phyloP scores from a whole-genome alignment of 2,888 invertebrate genomes.

The Hydropsyche betteni region DNA sequence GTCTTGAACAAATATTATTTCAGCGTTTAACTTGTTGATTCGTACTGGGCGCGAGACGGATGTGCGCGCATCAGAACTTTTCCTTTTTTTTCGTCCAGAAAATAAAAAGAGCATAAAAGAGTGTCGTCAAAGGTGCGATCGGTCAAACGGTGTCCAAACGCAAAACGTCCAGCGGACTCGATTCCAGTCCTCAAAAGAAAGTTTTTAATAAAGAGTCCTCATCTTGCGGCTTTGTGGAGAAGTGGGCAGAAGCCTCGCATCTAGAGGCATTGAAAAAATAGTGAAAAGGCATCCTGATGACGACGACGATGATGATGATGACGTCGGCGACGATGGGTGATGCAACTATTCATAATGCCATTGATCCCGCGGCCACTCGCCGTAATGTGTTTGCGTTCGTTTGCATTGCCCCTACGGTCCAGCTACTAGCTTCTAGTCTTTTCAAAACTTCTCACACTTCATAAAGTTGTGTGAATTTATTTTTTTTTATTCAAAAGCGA shows the following conservation, averaged over 20 bases:
- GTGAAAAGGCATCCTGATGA: slow-evolving; percentile 31
- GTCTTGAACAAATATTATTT: slow-evolving; percentile 51
- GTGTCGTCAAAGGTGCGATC: not conserved
- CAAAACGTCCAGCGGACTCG: not conserved
- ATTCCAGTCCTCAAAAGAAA: slow-evolving; percentile 31
- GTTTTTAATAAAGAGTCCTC: slow-evolving; percentile 47
- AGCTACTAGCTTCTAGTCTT: slow-evolving; percentile 2
- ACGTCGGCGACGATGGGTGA: slow-evolving; percentile 34
- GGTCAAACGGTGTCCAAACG: not conserved
- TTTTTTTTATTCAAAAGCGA: no score
- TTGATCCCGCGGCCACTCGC: slow-evolving; percentile 46
- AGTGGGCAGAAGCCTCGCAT: slow-evolving; percentile 34
- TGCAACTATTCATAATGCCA: slow-evolving; percentile 48
- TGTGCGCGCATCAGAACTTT: not conserved
- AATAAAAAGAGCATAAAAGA: not conserved
- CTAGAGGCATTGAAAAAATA: slow-evolving; percentile 23
- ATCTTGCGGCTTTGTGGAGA: slow-evolving; percentile 39
- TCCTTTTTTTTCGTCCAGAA: slow-evolving; percentile 1
- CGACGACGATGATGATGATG: slow-evolving; percentile 31
- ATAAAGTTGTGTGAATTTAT: no score
- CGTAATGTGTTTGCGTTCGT: slow-evolving; percentile 42
- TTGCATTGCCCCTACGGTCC: slow-evolving; percentile 37
- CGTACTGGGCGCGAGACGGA: not conserved
- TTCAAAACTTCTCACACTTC: slow-evolving; percentile 23
- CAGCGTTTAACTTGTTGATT: slow-evolving; percentile 44